Base-by-base conservation (phyloP, 2,113 vertebrate genomes). In the Toxotes chatareus region DNA sequence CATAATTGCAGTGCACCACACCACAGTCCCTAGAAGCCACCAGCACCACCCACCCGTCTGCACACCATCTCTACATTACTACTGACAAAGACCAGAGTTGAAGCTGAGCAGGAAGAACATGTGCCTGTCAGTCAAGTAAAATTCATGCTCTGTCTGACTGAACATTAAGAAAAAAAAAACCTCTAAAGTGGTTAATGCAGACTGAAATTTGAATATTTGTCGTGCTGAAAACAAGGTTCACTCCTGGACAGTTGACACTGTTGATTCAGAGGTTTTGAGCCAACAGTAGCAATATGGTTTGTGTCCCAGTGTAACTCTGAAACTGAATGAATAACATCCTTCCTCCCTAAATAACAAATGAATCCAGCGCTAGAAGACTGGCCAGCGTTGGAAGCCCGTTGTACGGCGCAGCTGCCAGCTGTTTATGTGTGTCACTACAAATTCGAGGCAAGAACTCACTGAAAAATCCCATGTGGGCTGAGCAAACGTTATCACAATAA, bases 221-320 rank as follows among this genome's bases (percentile, higher is more conserved):
- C 4, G 0, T 46, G 32, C 5, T 59, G 8, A 53, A 60, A 59
- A 78, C 16, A n/a, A 40, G 44, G 12, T 34, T 27, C 53, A 64
- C 77, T 73, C 60, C 46, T 80, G 76, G 68, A 77, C 51, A 64
- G 68, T 36, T 23, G 47, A 76, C 51, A 53, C 27, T 31, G 66
- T 70, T 67, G 66, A 66, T 57, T n/a, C 53, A 12, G 46, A 16
- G 21, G 3, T 76, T 57, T 68, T 40, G 49, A 80, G 88, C 86
- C 84, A 90, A 74, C 59, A 56, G 61, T 12, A 67, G 64, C 82
- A 84, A 79, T 79, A 73, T 79, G 86, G 74, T 85, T 88, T 44
- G 38, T 68, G 55, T 84, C 71, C 76, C 79, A 74, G 59, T 59
- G 61, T 59, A 79, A 49, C 66, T 78, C 44, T 61, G 71, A 83